phyloP scores from a whole-genome alignment of 2,113 vertebrate genomes.

The Spermophilus dauricus region DNA sequence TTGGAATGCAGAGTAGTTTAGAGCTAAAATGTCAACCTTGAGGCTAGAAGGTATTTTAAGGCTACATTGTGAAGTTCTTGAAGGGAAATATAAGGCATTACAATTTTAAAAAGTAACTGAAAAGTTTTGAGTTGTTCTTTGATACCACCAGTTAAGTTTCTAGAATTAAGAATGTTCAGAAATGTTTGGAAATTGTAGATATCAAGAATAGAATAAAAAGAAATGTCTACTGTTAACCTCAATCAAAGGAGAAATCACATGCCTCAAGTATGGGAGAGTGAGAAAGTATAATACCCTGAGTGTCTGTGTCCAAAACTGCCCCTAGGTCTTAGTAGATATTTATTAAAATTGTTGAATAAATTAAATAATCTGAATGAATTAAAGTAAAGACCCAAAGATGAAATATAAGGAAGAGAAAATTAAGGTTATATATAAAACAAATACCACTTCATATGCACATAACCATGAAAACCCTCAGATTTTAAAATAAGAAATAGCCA shows the following conservation, averaged over 20 bases:
- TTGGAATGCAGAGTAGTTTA: not conserved
- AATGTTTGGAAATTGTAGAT: not conserved
- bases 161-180: not conserved
- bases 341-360: slow-evolving; percentile 27
- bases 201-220: not conserved
- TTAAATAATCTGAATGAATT: not conserved
- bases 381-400: not conserved
- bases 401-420: not conserved
- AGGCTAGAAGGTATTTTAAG: not conserved
- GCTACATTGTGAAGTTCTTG: not conserved
- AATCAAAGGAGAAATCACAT: not conserved
- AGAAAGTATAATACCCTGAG: not conserved
- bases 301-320: not conserved
- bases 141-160: not conserved
- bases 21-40: not conserved
- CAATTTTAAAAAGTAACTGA: not conserved
- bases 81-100: not conserved
- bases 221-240: not conserved
- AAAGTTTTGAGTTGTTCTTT: not conserved
- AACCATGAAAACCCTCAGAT: not conserved
- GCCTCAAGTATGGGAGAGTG: not conserved
- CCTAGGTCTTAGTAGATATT: not conserved
- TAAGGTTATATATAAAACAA: not conserved
- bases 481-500: slow-evolving; percentile 18
- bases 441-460: not conserved